A percentile compares a stretch with the other conserved stretches of the same genome.
Conservation (phyloP, 2,888 invertebrate species). For the Drosophila helvetica region DNA sequence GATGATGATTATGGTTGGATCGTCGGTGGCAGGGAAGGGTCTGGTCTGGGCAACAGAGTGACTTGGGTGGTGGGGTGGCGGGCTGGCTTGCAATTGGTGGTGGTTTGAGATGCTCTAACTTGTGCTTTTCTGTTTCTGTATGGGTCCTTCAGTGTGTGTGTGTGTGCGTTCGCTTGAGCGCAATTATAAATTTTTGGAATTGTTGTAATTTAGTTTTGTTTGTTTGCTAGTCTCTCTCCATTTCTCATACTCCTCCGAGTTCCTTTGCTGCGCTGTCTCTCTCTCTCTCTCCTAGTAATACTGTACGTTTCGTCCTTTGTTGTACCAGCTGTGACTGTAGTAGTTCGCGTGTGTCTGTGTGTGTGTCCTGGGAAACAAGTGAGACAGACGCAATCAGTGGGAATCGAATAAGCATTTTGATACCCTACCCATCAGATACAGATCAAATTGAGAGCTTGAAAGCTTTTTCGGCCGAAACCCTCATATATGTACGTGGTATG, state of each 20-base stretch:
- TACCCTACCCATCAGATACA: conserved; percentile 27
- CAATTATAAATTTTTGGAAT: conserved; percentile 81
- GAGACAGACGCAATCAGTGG: background rate
- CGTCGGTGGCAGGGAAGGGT: conserved; percentile 1
- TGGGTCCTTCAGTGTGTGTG: conserved; percentile 16
- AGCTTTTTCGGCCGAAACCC: background rate
- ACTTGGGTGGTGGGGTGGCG: conserved; percentile 13
- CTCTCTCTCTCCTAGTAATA: conserved; percentile 37
- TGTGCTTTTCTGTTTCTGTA: conserved; percentile 10
- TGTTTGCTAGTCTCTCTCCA: conserved; percentile 69
- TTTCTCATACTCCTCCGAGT: background rate
- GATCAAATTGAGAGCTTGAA: background rate
- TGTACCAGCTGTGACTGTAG: conserved; percentile 43
- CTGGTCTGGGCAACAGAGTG: conserved; percentile 19
- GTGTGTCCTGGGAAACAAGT: conserved; percentile 9
- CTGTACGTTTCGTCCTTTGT: conserved; percentile 44
- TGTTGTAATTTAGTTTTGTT: conserved; percentile 81
- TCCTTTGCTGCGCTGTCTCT: conserved; percentile 11
- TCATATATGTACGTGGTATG: background rate
- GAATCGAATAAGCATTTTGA: conserved; percentile 18
- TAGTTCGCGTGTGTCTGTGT: background rate
- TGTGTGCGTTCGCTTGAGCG: conserved; percentile 61
- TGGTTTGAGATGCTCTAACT: conserved; percentile 72
- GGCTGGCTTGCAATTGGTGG: conserved; percentile 45
- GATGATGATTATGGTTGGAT: conserved; percentile 54